Evolutionary conservation across 2,113 vertebrate species (phyloP).

Genomic region (Pangasianodon gigas): DNA sequence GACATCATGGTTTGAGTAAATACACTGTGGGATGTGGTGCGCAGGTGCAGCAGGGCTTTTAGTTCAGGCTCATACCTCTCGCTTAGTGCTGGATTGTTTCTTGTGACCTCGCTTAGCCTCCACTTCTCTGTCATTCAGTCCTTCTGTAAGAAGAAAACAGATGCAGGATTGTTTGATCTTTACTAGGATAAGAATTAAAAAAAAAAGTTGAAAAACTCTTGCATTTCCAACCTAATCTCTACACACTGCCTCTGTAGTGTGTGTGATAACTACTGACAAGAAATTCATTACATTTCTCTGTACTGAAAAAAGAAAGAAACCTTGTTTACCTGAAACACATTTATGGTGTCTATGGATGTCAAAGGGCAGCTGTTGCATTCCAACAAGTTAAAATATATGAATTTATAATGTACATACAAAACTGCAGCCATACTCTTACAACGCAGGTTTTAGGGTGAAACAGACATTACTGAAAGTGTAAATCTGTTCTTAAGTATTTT

Average conservation of each 20-base stretch:
- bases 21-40: neutral
- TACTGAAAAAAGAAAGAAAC: neutral
- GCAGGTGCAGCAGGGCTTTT: constrained; percentile 11
- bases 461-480: neutral
- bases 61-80: constrained; percentile 27
- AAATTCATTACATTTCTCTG: neutral
- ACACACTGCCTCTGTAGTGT: neutral
- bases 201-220: neutral
- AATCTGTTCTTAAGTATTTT: neutral
- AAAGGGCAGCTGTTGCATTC: neutral
- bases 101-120: constrained; percentile 26
- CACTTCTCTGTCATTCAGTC: neutral
- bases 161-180: neutral
- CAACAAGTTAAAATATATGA: neutral
- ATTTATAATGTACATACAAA: neutral
- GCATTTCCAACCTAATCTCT: neutral
- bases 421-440: neutral
- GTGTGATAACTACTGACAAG: neutral
- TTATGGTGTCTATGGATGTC: neutral
- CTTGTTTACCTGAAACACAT: neutral
- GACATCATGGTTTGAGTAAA: neutral
- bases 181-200: too few species aligned
- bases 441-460: neutral
- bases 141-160: constrained; percentile 24
- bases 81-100: constrained; percentile 4